Evolutionary conservation across 2,113 vertebrate genomes (phyloP), one percentile per base, ranked within the genome.

Genomic region (Castor canadensis): DNA sequence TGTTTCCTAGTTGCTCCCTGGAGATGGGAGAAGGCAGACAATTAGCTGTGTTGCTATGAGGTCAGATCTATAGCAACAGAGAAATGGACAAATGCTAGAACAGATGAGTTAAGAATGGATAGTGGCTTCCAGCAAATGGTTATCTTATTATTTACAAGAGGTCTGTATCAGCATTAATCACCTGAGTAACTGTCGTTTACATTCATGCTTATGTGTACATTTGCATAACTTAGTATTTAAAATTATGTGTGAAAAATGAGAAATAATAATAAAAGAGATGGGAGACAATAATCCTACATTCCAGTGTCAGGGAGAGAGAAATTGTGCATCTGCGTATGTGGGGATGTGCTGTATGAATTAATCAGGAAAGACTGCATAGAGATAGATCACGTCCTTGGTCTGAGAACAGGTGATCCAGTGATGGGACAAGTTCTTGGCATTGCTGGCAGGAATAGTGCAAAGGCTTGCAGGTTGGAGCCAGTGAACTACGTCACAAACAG

Each of bases 71-170:
- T 7, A 30, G 76, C 77, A 52, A 11, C 1, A 49, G 45, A 75
- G 73, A 87, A 47, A 15, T 40, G 45, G 26, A 49, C 35, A 82
- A 35, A 15, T 38, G 47, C 40, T 87, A 35, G 47, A 66, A n/a
- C 80, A 62, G 40, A 81, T 93, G 87, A 20, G 30, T 47, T n/a
- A 47, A 83, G 16, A 64, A 11, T 26, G 13, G 9, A n/a, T 26
- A 40, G 40, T 35, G n/a, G 12, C 40, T 87, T 93, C 75, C 35
- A 26, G 35, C 17, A 38, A 95, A 52, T 32, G 43, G 43, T 32
- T 89, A 1, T 71, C 95, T 86, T 93, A 17, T 91, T 93, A 69
- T 93, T 89, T 92, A n/a, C 9, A 67, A 72, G 83, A 93, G 11
- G 9, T 80, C 52, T 32, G 1, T 60, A 24, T 84, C 28, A 52